Percentiles rank a stretch among this genome's conserved stretches.
These are phyloP conservation scores for Gavia stellata DNA, from an alignment of 2,113 vertebrate species.

Conservation along the genomic window DNA sequence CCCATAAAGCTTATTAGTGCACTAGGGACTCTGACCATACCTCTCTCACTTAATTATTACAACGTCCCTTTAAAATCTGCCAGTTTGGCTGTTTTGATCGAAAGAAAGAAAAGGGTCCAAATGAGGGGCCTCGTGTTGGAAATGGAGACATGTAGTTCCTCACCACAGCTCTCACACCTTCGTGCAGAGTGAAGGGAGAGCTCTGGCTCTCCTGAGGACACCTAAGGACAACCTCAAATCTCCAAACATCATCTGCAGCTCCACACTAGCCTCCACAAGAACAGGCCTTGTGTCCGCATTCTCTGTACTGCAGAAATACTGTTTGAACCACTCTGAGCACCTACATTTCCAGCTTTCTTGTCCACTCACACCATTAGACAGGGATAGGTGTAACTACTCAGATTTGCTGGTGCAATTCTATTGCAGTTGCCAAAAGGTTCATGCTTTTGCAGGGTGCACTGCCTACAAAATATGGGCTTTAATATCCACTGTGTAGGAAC, in stretches of 20 bases:
- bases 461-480: background rate
- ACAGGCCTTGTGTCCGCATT: background rate
- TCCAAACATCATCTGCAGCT: background rate
- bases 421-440: background rate
- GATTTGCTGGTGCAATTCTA: background rate
- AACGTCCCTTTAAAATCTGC: background rate
- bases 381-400: background rate
- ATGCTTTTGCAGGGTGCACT: background rate
- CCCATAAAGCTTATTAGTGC: background rate
- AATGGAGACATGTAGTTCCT: background rate
- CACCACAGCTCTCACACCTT: background rate
- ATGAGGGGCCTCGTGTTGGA: background rate
- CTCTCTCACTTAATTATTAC: background rate
- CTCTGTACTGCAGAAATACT: background rate
- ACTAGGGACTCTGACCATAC: background rate
- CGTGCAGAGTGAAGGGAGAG: rapidly evolving
- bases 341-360: background rate
- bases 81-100: background rate
- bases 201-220: background rate
- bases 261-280: background rate
- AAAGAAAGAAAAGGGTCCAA: background rate
- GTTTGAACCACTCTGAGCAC: background rate
- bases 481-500: background rate
- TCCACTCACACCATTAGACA: background rate
- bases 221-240: background rate